Evolutionary conservation across 2,888 invertebrate species (phyloP).

Genomic region (Homarus gammarus): DNA sequence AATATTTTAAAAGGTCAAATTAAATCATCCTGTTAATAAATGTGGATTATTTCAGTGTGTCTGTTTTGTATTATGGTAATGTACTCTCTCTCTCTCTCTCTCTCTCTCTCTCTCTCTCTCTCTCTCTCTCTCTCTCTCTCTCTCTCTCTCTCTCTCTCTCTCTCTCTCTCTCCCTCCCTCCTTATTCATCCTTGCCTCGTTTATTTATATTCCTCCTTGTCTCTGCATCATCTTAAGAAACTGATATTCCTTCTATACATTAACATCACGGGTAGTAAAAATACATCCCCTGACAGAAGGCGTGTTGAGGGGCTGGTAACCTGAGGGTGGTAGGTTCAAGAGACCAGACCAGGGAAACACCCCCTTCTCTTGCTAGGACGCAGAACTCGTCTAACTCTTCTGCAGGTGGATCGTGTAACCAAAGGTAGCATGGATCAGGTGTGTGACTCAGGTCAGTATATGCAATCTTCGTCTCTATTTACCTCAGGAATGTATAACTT

Average conservation of each 20-base stretch:
- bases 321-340: constrained; percentile 16
- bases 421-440: constrained; percentile 25
- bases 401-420: constrained; percentile 31
- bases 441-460: not conserved
- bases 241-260: not conserved
- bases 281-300: not conserved
- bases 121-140: too few relatives aligned
- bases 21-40: too few relatives aligned
- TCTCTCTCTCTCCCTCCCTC: not conserved
- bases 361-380: constrained; percentile 10
- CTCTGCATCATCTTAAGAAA: not conserved
- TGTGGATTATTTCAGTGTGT: too few relatives aligned
- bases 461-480: too few relatives aligned
- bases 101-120: too few relatives aligned
- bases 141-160: too few relatives aligned
- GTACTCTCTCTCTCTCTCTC: too few relatives aligned
- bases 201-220: not conserved
- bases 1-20: too few relatives aligned
- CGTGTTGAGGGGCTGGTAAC: constrained; percentile 18
- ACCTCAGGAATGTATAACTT: too few relatives aligned
- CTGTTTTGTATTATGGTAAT: too few relatives aligned
- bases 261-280: not conserved
- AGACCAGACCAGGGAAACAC: constrained; percentile 41
- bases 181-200: not conserved
- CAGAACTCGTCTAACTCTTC: constrained; percentile 10